These are phyloP conservation scores for Ictalurus punctatus DNA, from an alignment of 2,113 vertebrate species.

Conservation along the genomic window DNA sequence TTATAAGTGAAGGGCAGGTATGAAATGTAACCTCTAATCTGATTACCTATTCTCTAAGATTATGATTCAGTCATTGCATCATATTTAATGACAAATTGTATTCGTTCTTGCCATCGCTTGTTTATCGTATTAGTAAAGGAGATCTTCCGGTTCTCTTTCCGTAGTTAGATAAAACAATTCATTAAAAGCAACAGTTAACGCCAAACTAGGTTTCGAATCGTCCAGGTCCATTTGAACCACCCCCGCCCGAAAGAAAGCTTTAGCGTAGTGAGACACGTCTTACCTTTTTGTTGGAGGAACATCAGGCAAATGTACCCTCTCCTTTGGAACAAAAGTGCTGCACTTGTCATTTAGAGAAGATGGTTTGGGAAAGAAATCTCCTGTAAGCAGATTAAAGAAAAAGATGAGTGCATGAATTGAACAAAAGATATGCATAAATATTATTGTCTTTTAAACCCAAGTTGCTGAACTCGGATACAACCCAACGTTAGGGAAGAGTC, in stretches of 20 bases:
- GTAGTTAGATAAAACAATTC: background rate
- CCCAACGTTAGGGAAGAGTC: background rate
- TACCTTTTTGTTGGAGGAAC: background rate
- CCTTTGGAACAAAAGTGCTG: constrained; percentile 3
- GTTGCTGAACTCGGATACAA: background rate
- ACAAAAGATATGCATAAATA: background rate
- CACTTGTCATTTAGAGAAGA: background rate
- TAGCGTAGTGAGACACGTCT: background rate
- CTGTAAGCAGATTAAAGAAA: constrained; percentile 23
- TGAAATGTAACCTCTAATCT: background rate
- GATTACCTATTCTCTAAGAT: background rate
- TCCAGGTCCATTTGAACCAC: too few species aligned
- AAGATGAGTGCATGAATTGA: background rate
- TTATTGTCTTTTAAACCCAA: background rate
- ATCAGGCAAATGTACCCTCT: background rate
- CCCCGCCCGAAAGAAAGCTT: background rate
- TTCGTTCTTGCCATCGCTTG: background rate
- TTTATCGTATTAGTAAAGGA: background rate
- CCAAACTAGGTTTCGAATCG: background rate
- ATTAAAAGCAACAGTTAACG: background rate
- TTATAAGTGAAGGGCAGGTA: background rate
- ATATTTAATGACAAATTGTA: background rate
- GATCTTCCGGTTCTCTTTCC: background rate
- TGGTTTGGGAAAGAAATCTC: constrained; percentile 27
- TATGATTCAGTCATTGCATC: background rate